Percentiles rank a stretch among this genome's conserved stretches.
These are phyloP conservation scores for Adrianichthys oophorus DNA, from an alignment of 2,797 vertebrate genomes.

Conservation along the genomic window DNA sequence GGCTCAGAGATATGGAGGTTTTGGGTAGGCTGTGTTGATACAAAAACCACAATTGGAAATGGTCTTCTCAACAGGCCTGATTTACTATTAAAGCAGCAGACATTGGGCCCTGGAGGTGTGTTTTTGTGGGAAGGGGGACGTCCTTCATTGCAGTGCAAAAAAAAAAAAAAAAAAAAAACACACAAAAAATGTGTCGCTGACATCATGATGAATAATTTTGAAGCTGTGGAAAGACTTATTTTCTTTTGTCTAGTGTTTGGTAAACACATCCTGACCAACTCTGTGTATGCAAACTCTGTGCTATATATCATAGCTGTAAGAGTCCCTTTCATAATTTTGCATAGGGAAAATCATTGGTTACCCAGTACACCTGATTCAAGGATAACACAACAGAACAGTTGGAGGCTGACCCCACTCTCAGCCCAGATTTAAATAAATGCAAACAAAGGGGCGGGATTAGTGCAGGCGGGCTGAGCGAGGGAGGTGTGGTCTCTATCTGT, in stretches of 20 bases:
- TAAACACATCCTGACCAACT: neutral
- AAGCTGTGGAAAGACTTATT: neutral
- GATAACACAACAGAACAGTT: no score
- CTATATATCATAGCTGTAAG: neutral
- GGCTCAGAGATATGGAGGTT: slow-evolving; percentile 38
- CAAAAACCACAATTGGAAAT: slow-evolving; percentile 46
- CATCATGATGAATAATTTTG: neutral
- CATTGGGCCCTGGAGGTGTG: slow-evolving; percentile 5
- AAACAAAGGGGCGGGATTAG: no score
- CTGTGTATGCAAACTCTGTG: neutral
- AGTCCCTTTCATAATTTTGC: neutral
- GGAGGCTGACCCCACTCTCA: no score
- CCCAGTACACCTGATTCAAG: neutral
- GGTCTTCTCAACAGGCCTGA: slow-evolving; percentile 41
- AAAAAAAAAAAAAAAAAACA: neutral
- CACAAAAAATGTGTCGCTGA: no score
- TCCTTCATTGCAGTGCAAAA: neutral
- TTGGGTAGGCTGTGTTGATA: slow-evolving; percentile 53
- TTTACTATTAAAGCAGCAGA: slow-evolving; percentile 46
- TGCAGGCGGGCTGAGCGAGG: no score
- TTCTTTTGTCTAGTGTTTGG: neutral
- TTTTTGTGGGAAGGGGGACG: slow-evolving; percentile 2
- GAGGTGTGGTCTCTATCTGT: no score
- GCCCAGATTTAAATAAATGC: no score
- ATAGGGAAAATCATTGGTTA: neutral